Conservation (phyloP, 2,113 vertebrate genomes). For the Laticauda colubrina region DNA sequence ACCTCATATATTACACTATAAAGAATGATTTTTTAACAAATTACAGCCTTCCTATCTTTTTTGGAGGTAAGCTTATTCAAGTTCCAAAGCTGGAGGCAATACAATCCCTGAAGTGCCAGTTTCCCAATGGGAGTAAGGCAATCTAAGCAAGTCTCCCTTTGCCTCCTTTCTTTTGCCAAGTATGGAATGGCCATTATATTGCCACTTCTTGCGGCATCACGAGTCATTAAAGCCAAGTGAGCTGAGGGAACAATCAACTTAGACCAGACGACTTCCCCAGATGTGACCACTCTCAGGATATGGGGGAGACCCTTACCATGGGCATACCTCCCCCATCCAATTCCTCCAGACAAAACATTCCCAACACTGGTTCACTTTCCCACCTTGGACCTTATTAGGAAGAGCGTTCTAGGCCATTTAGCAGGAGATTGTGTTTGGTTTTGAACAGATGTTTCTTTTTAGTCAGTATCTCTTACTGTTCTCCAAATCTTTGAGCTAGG, state of each 20-base stretch:
- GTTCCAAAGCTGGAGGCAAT: conserved; percentile 38
- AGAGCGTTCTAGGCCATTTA: conserved; percentile 82
- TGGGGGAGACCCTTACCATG: conserved; percentile 73
- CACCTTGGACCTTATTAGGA: conserved; percentile 66
- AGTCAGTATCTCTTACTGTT: conserved; percentile 44
- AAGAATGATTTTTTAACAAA: background rate
- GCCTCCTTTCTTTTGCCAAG: conserved; percentile 44
- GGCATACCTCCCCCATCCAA: conserved; percentile 71
- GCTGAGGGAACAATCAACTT: conserved; percentile 77
- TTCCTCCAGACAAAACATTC: conserved; percentile 81
- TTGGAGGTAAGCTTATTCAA: conserved; percentile 27
- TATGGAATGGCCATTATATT: conserved; percentile 71
- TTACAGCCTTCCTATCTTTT: background rate
- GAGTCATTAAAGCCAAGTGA: conserved; percentile 89
- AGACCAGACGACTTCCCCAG: conserved; percentile 89
- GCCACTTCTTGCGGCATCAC: conserved; percentile 85
- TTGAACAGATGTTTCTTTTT: conserved; percentile 75
- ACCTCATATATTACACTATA: background rate
- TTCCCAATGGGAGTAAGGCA: conserved; percentile 38
- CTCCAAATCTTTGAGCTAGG: conserved; percentile 43
- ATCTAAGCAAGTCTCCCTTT: conserved; percentile 37
- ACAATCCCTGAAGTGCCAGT: conserved; percentile 24
- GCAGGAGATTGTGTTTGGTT: conserved; percentile 79
- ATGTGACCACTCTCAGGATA: conserved; percentile 91
- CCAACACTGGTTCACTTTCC: conserved; percentile 61